A percentile compares a stretch with the other conserved stretches of the same genome.
These are phyloP conservation scores for Patiria pectinifera DNA, from an alignment of 53 echinoderm and acorn worm species.

Conservation along the genomic window DNA sequence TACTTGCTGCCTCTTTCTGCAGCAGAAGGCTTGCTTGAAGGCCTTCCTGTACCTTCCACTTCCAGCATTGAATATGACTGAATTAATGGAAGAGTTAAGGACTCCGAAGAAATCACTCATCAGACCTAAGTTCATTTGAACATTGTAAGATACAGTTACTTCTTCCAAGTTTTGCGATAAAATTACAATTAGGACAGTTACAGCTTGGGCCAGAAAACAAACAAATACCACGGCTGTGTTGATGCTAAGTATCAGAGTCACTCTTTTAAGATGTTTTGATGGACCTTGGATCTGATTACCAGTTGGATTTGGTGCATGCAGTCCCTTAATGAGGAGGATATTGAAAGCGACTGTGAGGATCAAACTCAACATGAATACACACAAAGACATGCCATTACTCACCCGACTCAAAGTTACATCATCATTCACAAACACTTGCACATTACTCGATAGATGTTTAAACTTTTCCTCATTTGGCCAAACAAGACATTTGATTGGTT, in stretches of 20 bases:
- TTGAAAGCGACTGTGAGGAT: not conserved
- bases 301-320: too few species aligned
- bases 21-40: not conserved
- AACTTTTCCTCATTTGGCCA: not conserved
- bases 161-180: not conserved
- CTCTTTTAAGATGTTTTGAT: too few species aligned
- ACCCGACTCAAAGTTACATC: not conserved
- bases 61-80: not conserved
- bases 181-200: not conserved
- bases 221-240: not conserved
- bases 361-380: not conserved
- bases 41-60: not conserved
- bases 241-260: too few species aligned
- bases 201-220: not conserved
- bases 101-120: not conserved
- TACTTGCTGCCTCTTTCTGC: slow-evolving; percentile 7
- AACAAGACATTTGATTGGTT: not conserved
- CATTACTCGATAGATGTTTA: not conserved
- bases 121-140: not conserved
- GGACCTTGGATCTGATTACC: too few species aligned
- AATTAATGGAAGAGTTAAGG: not conserved
- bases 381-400: not conserved
- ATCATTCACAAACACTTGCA: not conserved
- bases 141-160: not conserved
- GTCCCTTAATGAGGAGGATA: not conserved